phyloP scores from a whole-genome alignment of 2,888 invertebrate genomes.

The Brenthis ino region DNA sequence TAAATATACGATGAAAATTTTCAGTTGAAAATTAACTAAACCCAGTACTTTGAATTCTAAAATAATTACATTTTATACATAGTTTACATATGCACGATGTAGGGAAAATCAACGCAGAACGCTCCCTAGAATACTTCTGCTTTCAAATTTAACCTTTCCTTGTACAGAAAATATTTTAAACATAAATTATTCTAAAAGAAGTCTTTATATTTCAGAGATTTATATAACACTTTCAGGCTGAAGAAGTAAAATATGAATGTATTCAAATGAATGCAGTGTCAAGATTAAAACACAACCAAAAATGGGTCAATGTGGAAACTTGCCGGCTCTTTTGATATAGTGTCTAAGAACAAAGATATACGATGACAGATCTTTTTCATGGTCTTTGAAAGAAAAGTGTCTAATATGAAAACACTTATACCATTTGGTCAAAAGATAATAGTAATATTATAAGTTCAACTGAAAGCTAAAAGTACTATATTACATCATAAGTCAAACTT shows the following conservation, averaged over 20 bases:
- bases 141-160: neutral
- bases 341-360: conserved; percentile 26
- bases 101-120: too few relatives aligned
- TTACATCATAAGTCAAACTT: too few relatives aligned
- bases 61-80: too few relatives aligned
- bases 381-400: neutral
- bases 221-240: conserved; percentile 8
- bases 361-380: conserved; percentile 1
- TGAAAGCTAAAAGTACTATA: too few relatives aligned
- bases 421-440: too few relatives aligned
- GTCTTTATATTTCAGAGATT: conserved; percentile 12
- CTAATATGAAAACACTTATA: neutral
- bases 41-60: too few relatives aligned
- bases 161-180: conserved; percentile 10
- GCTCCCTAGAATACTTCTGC: too few relatives aligned
- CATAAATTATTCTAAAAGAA: conserved; percentile 17
- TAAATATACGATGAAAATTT: too few relatives aligned
- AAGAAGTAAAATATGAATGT: conserved; percentile 21
- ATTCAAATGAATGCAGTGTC: conserved; percentile 25
- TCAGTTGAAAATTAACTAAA: too few relatives aligned
- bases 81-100: too few relatives aligned
- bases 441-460: too few relatives aligned
- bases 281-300: conserved; percentile 24
- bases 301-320: conserved; percentile 24
- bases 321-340: conserved; percentile 21